A percentile compares a stretch with the other conserved stretches of the same genome.
Conservation (phyloP, 1,140 invertebrate genomes). For the Drosophila aff. region DNA sequence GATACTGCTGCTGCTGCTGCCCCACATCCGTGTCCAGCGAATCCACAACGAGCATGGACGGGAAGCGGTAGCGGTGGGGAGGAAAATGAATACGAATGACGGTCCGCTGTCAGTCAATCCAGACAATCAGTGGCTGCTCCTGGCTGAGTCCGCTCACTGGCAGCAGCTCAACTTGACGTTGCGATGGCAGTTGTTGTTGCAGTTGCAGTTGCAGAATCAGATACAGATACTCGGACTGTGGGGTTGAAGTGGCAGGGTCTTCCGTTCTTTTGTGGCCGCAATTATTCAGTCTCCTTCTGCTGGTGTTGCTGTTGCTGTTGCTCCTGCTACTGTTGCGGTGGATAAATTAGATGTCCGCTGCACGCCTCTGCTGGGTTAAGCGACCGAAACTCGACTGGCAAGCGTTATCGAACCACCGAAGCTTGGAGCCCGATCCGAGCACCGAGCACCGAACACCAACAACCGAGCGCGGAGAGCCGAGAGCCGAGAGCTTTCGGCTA, state of each 20-base stretch:
- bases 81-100: conserved; percentile 35
- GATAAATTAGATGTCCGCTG: conserved; percentile 44
- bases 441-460: conserved; percentile 12
- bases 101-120: conserved; percentile 30
- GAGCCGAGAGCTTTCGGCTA: conserved; percentile 65
- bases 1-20: conserved; percentile 7
- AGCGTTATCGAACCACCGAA: conserved; percentile 19
- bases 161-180: conserved; percentile 27
- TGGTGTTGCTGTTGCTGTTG: conserved; percentile 32
- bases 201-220: conserved; percentile 7
- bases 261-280: conserved; percentile 36
- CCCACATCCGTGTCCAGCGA: conserved; percentile 28
- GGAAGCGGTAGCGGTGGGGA: conserved; percentile 2
- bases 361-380: conserved; percentile 76
- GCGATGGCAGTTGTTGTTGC: conserved; percentile 35
- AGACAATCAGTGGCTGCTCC: conserved; percentile 29
- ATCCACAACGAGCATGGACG: conserved; percentile 15
- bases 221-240: conserved; percentile 9
- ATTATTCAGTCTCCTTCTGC: conserved; percentile 32
- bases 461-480: conserved; percentile 7
- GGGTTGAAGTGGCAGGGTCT: conserved; percentile 12
- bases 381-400: conserved; percentile 82
- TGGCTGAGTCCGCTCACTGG: conserved; percentile 22
- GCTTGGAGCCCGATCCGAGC: conserved; percentile 21
- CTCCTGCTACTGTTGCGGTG: conserved; percentile 26